Evolutionary conservation across 2,888 invertebrate species (phyloP), one percentile per base, ranked within the genome.

Genomic region (Tenodera sinensis): DNA sequence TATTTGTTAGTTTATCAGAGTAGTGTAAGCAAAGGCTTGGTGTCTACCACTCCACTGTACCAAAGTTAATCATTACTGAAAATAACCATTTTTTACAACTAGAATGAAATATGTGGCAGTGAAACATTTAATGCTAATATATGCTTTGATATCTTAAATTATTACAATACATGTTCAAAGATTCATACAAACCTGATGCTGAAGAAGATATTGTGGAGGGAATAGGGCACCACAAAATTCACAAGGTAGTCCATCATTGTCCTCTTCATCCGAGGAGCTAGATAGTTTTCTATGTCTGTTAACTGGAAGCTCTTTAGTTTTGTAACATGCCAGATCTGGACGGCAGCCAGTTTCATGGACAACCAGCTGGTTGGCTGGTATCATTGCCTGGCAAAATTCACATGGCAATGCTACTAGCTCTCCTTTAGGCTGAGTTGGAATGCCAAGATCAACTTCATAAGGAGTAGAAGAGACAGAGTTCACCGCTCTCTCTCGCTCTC

Each of bases 381-480:
- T 93, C 34, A 94, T 94, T 71, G 93, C 93, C 86, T 93, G 92
- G 92, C 95, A 95, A 91, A 95, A 95, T 92, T 95, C 95, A 92
- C 95, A 95, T 0, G 95, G 95, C 81, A 94, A 93, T 92, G 90
- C 90, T 7, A 90, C 90, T 42, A 90, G 84, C 34, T 90, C 89
- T 34, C 83, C 83, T n/a, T 83, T 54, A 15, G 27, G n/a, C 6
- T 85, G n/a, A 15, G 82, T 54, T 9, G 27, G 88, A 81, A 30
- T 27, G 14, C 87, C 87, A 3, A 83, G 82, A 30, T 87, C 84
- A 27, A 42, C 28, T 28, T 83, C 85, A 84, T 83, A 83, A 15
- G 87, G 87, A n/a, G 54, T 85, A 14, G 84, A 47, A 20, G 89
- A 84, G 83, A 87, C n/a, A 20, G 87, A 28, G 27, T 42, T 54